A percentile compares a stretch with the other conserved stretches of the same genome.
These are phyloP conservation scores for Zapus hudsonius DNA, from an alignment of 2,113 vertebrate genomes.

Conservation along the genomic window DNA sequence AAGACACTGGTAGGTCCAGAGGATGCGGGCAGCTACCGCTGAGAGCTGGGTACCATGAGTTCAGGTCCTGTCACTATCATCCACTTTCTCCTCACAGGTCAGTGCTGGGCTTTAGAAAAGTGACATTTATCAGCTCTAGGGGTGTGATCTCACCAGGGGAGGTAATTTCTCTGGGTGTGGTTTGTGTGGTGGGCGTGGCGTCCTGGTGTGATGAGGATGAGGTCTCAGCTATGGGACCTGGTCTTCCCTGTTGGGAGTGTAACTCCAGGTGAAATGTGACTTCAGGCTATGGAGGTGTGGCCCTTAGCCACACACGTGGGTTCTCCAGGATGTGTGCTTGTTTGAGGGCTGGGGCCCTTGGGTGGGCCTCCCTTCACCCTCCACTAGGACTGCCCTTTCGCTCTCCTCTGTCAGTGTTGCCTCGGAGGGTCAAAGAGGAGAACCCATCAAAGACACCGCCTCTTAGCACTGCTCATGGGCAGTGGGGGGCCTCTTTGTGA, in stretches of 20 bases:
- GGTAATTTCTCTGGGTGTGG: background rate
- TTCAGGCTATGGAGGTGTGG: too few species aligned
- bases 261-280: too few species aligned
- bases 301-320: too few species aligned
- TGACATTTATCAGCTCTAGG: too few species aligned
- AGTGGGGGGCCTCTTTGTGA: too few species aligned
- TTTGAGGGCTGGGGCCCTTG: background rate
- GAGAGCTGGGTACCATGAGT: background rate
- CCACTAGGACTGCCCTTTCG: background rate
- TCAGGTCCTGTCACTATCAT: slow-evolving; percentile 33
- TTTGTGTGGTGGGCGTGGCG: background rate
- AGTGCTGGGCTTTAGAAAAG: background rate
- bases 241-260: too few species aligned
- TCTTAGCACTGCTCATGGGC: too few species aligned
- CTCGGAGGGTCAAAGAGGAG: background rate
- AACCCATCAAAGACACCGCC: too few species aligned
- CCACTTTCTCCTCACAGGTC: slow-evolving; percentile 65
- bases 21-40: slow-evolving; percentile 65
- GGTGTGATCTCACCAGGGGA: too few species aligned
- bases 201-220: background rate
- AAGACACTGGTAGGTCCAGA: slow-evolving; percentile 21
- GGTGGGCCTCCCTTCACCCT: too few species aligned
- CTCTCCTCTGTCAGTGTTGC: slow-evolving; percentile 64
- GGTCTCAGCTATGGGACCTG: background rate
- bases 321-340: background rate